Evolutionary conservation across 1,140 invertebrate species (phyloP), one percentile per base, ranked within the genome.

Genomic region (Penaeus indicus): DNA sequence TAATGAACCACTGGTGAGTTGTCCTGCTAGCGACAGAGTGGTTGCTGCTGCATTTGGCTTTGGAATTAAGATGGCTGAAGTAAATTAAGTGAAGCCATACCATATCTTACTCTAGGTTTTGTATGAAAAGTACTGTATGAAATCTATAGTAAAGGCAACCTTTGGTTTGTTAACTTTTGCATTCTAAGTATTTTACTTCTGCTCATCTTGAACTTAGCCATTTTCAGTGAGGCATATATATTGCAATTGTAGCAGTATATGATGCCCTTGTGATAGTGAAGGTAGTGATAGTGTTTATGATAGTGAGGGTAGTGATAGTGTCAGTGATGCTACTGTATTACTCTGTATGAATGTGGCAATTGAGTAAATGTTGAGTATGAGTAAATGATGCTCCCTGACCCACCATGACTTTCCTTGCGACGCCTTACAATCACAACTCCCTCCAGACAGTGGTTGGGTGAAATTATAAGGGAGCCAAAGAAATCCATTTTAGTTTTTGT

Each of bases 381-480:
- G 87, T 89, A 89, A 89, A 89, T 84, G 87, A 84, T 89, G 87
- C 87, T 89, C 81, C 86, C 87, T 89, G 87, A 89, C 87, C 81
- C 87, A 88, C 72, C 32, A 47, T 88, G 81, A 84, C 81, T 82
- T 88, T 88, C 82, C 87, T 88, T 88, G 64, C 64, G 87, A 88
- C 87, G 81, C 87, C 87, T 88, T 88, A 88, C 61, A 62, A 82
- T 38, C 64, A 78, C 72, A 82, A 81, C 86, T 87, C 79, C 79
- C 86, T 87, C 86, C 86, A 82, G 62, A 27, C 62, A 69, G 85
- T 81, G 38, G 60, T 79, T 69, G 86, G 84, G 84, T 79, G 75
- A 54, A 13, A 54, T 54, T 47, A 47, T 47, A 7, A 47, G 47
- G 47, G 47, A 47, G 7, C 47, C 47, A 10, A 47, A 47, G 47